Conservation (phyloP, 2,888 invertebrate species). For the Carabus problematicus region DNA sequence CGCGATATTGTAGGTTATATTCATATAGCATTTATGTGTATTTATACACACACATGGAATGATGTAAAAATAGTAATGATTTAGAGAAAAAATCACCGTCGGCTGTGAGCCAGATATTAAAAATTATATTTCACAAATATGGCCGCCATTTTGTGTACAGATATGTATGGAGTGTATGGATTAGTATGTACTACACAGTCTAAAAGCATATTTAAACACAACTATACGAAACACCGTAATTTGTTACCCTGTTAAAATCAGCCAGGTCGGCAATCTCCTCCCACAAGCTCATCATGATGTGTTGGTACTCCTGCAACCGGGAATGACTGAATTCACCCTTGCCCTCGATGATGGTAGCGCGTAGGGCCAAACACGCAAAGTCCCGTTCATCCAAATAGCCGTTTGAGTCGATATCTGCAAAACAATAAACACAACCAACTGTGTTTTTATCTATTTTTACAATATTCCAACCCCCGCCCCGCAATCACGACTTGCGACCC, state of each 20-base stretch:
- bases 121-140: constrained; percentile 27
- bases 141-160: constrained; percentile 14
- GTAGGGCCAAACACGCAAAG: constrained; percentile 81
- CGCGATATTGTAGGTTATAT: background rate
- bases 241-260: constrained; percentile 81
- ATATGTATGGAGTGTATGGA: constrained; percentile 5
- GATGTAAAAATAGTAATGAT: no score
- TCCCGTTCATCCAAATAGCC: constrained; percentile 83
- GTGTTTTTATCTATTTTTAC: no score
- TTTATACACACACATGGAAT: constrained; percentile 8
- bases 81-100: constrained; percentile 18
- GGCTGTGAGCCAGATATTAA: constrained; percentile 32
- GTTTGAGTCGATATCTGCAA: constrained; percentile 83
- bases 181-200: constrained; percentile 14
- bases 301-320: constrained; percentile 79
- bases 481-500: no score
- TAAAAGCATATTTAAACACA: no score
- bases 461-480: no score
- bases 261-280: constrained; percentile 85
- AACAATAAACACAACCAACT: constrained; percentile 3
- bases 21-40: background rate
- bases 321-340: constrained; percentile 79
- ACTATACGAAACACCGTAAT: no score
- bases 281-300: constrained; percentile 84
- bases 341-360: constrained; percentile 82